phyloP scores from a whole-genome alignment of 1,140 invertebrate species.

The Drosophila pectinifera region DNA sequence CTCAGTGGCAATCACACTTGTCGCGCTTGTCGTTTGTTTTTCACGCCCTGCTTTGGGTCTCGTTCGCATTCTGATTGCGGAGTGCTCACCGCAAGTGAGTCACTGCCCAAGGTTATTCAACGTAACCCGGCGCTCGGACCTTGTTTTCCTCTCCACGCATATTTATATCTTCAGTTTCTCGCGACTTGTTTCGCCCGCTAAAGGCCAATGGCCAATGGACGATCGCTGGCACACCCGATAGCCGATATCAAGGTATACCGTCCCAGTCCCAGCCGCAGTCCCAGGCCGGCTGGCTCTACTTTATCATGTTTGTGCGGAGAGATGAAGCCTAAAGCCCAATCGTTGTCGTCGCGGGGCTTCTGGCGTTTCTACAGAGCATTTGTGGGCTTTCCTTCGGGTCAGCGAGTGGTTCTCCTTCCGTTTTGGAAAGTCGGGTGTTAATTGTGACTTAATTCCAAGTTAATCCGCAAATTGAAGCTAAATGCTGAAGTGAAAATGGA shows the following conservation, averaged over 20 bases:
- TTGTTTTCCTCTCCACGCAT: constrained; percentile 22
- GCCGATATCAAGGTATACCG: constrained; percentile 37
- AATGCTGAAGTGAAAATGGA: neutral
- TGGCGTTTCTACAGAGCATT: constrained; percentile 20
- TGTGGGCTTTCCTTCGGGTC: constrained; percentile 30
- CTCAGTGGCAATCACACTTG: constrained; percentile 25
- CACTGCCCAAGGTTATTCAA: constrained; percentile 58
- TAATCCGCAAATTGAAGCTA: constrained; percentile 1
- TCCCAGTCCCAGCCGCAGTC: neutral
- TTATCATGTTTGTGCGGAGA: constrained; percentile 2
- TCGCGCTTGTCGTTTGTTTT: constrained; percentile 13
- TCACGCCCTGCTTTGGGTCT: constrained; percentile 18
- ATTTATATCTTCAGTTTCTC: constrained; percentile 15
- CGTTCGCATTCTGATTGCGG: constrained; percentile 46
- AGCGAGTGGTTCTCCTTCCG: neutral
- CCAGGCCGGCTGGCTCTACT: neutral
- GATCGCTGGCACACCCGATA: constrained; percentile 48
- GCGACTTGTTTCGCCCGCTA: constrained; percentile 20
- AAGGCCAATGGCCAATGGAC: constrained; percentile 60
- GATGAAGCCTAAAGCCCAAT: constrained; percentile 4
- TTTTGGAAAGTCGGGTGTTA: neutral
- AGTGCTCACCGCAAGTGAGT: constrained; percentile 36
- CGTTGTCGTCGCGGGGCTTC: constrained; percentile 25
- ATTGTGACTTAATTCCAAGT: neutral
- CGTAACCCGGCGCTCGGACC: constrained; percentile 28